Base-by-base conservation (phyloP, 35 echinoderm and acorn worm species). In the Eucidaris tribuloides region DNA sequence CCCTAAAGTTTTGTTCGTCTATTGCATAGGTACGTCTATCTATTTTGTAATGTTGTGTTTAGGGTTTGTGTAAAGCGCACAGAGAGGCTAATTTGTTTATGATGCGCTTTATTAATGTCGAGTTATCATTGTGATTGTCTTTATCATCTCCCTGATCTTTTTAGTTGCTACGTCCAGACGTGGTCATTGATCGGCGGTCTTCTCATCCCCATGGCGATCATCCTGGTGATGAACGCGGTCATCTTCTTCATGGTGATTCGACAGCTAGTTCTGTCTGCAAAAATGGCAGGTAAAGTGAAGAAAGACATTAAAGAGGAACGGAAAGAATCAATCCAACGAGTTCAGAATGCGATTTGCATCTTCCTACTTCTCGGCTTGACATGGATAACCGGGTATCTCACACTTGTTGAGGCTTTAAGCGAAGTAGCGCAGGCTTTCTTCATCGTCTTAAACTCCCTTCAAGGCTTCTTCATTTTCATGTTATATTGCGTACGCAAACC, bases 381-480 rank as follows among this genome's bases (percentile, higher is more conserved):
- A 19, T 89, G 78, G 87, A 50, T 27, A 7, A 82, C 81, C 43
- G 87, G 87, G 13, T 82, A 82, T 46, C 65, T 89, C 5, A 30
- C 87, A 0, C 37, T 77, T 22, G 59, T 82, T 18, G 50, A 64
- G 5, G 62, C 22, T 14, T n/a, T n/a, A n/a, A n/a, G n/a, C n/a
- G 72, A 83, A 13, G 45, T 71, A 9, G 61, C 83, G 49, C 58
- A 93, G 23, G 18, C 84, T 19, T 33, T 93, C 2, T 93, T 93
- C 35, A 80, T 81, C 25, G 39, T 93, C 40, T 93, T 78, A 70
- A 93, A 93, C 62, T 89, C 91, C 9, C 55, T 93, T 32, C 91
- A 88, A 45, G 91, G 91, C 7, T 83, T 89, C 18, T 88, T 88
- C 49, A 79, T 93, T 52, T 93, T 93, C 74, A 18, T 93, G 32